These are phyloP conservation scores for Anguilla obscura DNA, from an alignment of 2,797 vertebrate species.

Conservation along the genomic window DNA sequence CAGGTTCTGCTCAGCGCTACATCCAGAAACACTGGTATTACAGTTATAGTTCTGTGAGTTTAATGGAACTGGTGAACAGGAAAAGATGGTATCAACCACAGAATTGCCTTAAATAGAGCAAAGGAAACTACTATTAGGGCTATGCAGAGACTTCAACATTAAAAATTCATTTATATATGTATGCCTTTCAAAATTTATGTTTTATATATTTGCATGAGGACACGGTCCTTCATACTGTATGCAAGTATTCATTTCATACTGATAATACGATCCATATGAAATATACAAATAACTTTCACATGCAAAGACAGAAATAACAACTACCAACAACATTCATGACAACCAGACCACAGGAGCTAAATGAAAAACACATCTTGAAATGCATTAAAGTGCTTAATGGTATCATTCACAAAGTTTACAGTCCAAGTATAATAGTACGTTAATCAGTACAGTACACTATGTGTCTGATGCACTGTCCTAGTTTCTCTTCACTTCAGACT, in stretches of 20 bases:
- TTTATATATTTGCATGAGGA: no score
- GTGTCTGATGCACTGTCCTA: not conserved
- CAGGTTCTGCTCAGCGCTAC: no score
- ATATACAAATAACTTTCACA: not conserved
- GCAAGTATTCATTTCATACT: not conserved
- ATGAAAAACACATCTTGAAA: not conserved
- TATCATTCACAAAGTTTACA: not conserved
- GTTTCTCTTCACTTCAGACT: not conserved
- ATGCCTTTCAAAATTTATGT: not conserved
- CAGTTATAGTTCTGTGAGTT: no score
- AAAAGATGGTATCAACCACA: no score
- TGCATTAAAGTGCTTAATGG: not conserved
- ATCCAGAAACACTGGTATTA: no score
- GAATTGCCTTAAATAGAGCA: no score
- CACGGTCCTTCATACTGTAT: not conserved
- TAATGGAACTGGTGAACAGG: no score
- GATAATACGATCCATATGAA: not conserved
- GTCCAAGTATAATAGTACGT: not conserved
- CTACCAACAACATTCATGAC: not conserved
- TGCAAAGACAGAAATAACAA: not conserved
- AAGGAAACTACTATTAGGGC: no score
- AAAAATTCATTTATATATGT: not conserved
- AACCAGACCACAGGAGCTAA: not conserved
- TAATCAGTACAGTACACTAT: not conserved
- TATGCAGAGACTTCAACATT: not conserved